A percentile compares a stretch with the other conserved stretches of the same genome.
These are phyloP conservation scores for Syrmaticus mikado DNA, from an alignment of 2,113 vertebrate genomes.

Conservation along the genomic window DNA sequence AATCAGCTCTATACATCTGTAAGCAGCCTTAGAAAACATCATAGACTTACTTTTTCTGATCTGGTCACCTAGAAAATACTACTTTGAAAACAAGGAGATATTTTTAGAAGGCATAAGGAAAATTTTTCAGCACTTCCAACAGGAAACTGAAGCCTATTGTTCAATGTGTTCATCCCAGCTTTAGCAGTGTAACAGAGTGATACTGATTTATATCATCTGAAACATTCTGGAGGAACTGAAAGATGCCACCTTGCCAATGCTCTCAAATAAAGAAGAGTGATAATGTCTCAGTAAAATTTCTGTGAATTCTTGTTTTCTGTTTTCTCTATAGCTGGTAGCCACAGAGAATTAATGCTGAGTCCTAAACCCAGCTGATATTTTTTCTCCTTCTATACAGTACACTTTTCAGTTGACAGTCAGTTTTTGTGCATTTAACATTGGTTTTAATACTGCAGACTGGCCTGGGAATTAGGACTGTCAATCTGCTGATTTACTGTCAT, in stretches of 20 bases:
- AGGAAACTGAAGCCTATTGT: neutral
- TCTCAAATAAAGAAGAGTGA: conserved; percentile 27
- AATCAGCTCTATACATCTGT: neutral
- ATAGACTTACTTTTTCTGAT: neutral
- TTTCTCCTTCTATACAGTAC: neutral
- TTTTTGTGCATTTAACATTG: neutral
- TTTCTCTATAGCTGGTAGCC: neutral
- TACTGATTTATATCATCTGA: conserved; percentile 46
- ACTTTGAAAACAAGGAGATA: neutral
- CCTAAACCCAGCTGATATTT: neutral
- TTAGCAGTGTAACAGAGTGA: conserved; percentile 40
- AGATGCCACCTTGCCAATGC: neutral
- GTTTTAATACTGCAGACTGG: neutral
- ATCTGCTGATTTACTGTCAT: neutral
- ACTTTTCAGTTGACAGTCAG: neutral
- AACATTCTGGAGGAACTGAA: conserved; percentile 41
- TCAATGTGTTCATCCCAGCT: neutral
- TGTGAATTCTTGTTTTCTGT: neutral
- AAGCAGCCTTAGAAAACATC: neutral
- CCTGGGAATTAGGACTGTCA: neutral
- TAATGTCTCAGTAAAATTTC: conserved; percentile 7
- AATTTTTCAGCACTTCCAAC: neutral
- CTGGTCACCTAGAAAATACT: neutral
- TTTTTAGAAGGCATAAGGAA: neutral
- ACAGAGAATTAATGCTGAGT: neutral